Base-by-base conservation (phyloP, 2,797 vertebrate species). In the Potorous gilbertii region DNA sequence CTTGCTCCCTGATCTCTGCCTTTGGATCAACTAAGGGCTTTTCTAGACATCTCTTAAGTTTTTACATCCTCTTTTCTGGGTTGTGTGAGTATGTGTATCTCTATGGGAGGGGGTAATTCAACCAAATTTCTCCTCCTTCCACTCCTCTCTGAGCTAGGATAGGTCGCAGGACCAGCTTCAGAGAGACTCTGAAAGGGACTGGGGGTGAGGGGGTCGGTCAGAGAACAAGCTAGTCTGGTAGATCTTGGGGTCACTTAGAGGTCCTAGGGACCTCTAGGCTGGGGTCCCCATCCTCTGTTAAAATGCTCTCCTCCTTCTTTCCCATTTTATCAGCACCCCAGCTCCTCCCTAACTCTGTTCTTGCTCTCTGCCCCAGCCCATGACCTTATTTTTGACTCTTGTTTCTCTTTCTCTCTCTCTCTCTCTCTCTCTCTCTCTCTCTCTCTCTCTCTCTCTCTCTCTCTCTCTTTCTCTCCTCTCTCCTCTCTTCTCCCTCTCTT, bases 241-340 rank as follows among this genome's bases (percentile, higher is more conserved):
- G 27, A n/a, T 12, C 0, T 1, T 21, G 14, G 2, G 0, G 1
- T 9, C 16, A 2, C 2, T 0, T 21, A 27, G 55, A 54, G 52
- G 29, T 66, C 89, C 18, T 1, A 6, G 56, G 91, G 21, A 46
- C 0, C 0, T 21, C 18, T 40, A 54, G 46, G n/a, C 14, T 13
- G 55, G 91, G 55, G 40, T 1, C 46, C 3, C 40, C 40, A 27
- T 87, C 3, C 40, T 46, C 40, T 27, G 9, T 81, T 87, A 87
- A 87, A 21, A 52, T 21, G 18, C 29, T 55, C 56, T 54, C 31
- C 0, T 0, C 5, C 34, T 21, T 29, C 31, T 90, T 52, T 90
- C 40, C 16, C 50, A 46, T 54, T 56, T 55, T n/a, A n/a, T n/a
- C 62, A 34, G 34, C 34, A n/a, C 40, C 74, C 74, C 40, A 46